These are phyloP conservation scores for Syritta pipiens DNA, from an alignment of 2,888 invertebrate genomes.

Conservation along the genomic window DNA sequence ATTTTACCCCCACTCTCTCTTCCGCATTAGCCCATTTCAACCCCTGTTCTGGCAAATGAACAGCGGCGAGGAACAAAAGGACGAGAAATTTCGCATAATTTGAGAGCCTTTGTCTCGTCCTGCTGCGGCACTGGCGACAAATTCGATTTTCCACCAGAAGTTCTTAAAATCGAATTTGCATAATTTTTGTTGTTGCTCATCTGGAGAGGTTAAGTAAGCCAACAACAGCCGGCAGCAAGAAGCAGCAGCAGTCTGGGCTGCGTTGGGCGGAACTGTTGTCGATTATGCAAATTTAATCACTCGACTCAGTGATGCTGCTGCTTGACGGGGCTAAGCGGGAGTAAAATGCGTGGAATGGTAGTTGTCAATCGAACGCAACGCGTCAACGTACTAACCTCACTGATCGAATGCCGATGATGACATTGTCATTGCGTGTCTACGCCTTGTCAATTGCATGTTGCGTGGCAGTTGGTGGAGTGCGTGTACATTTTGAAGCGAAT, in stretches of 20 bases:
- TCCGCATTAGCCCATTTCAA: slow-evolving; percentile 18
- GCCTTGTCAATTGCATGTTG: slow-evolving; percentile 37
- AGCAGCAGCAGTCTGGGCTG: slow-evolving; percentile 20
- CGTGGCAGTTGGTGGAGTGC: slow-evolving; percentile 1
- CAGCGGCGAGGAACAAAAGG: slow-evolving; percentile 41
- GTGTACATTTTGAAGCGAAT: too few species aligned
- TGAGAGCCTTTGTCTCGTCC: slow-evolving; percentile 44
- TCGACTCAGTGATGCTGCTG: slow-evolving; percentile 32
- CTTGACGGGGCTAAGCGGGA: slow-evolving; percentile 8
- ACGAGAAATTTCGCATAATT: slow-evolving; percentile 52
- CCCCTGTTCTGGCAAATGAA: slow-evolving; percentile 52
- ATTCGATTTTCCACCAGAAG: slow-evolving; percentile 67
- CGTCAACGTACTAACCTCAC: slow-evolving; percentile 23
- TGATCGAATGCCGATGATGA: slow-evolving; percentile 34
- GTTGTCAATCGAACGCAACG: slow-evolving; percentile 39
- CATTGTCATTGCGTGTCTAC: slow-evolving; percentile 42
- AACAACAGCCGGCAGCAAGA: slow-evolving; percentile 61
- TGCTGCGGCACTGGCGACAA: slow-evolving; percentile 54
- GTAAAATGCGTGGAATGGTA: slow-evolving; percentile 35
- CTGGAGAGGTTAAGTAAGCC: slow-evolving; percentile 68
- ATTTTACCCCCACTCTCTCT: slow-evolving; percentile 19
- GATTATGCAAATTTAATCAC: slow-evolving; percentile 68
- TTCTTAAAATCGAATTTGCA: slow-evolving; percentile 68
- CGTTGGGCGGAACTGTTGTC: slow-evolving; percentile 61
- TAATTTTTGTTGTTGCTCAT: slow-evolving; percentile 68